Evolutionary conservation across 2,888 invertebrate genomes (phyloP).

Genomic region (Macaria liturata): DNA sequence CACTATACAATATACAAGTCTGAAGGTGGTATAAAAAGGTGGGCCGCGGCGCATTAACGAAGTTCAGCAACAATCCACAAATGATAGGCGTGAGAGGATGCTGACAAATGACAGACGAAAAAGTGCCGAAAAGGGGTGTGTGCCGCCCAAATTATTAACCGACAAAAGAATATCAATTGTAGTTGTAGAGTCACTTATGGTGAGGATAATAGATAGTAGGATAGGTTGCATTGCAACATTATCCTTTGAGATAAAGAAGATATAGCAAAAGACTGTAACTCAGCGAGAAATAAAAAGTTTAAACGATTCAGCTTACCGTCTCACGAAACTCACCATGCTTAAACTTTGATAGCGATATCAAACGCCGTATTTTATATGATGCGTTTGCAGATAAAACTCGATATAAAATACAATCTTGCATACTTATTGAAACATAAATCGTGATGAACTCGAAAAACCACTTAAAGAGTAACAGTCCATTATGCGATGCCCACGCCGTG

Average conservation of each 20-base stretch:
- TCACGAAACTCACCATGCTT: constrained; percentile 33
- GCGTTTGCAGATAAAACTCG: constrained; percentile 51
- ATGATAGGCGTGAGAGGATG: constrained; percentile 44
- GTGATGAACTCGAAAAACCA: constrained; percentile 72
- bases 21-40: constrained; percentile 52
- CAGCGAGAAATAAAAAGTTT: constrained; percentile 19
- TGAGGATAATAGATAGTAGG: too few relatives aligned
- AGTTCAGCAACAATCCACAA: constrained; percentile 35
- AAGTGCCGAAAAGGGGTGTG: constrained; percentile 44
- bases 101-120: constrained; percentile 39
- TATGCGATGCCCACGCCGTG: constrained; percentile 69
- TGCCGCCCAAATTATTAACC: constrained; percentile 45
- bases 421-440: constrained; percentile 71
- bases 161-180: constrained; percentile 37
- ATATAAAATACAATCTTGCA: constrained; percentile 63
- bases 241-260: too few relatives aligned
- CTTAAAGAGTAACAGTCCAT: constrained; percentile 69
- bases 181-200: too few relatives aligned
- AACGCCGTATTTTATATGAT: constrained; percentile 53
- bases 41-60: constrained; percentile 34
- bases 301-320: constrained; percentile 16
- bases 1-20: constrained; percentile 1
- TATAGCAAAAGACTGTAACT: constrained; percentile 4
- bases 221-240: too few relatives aligned
- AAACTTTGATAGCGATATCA: constrained; percentile 44